A percentile compares a stretch with the other conserved stretches of the same genome.
Evolutionary conservation across 1,140 invertebrate species (phyloP).

Genomic region (Pogonognathellus flavescens): DNA sequence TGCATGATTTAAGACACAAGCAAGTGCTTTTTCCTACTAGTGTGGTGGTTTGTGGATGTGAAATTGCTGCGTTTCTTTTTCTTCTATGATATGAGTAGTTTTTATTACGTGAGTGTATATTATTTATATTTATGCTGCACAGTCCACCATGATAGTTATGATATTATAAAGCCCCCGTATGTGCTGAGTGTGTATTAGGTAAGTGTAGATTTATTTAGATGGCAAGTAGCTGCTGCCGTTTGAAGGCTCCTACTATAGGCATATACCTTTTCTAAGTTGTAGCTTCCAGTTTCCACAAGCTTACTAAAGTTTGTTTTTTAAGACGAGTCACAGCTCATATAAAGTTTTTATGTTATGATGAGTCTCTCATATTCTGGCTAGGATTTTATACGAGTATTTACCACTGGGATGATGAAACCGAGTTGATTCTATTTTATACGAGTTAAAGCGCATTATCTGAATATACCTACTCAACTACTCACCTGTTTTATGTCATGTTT

Average conservation of each 20-base stretch:
- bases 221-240: slow-evolving; percentile 1
- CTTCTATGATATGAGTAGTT: slow-evolving; percentile 16
- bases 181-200: not conserved
- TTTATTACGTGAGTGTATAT: slow-evolving; percentile 29
- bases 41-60: not conserved
- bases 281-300: too few relatives aligned
- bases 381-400: too few relatives aligned
- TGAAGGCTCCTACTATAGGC: not conserved
- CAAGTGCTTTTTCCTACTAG: slow-evolving; percentile 27
- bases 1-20: slow-evolving; percentile 25
- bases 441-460: not conserved
- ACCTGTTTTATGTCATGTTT: slow-evolving; percentile 44
- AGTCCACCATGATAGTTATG: not conserved
- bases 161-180: not conserved
- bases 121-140: slow-evolving; percentile 21
- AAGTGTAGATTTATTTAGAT: slow-evolving; percentile 30
- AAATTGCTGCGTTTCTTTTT: slow-evolving; percentile 20
- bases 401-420: too few relatives aligned
- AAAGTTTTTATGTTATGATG: slow-evolving; percentile 16
- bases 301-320: not conserved
- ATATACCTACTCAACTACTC: slow-evolving; percentile 8
- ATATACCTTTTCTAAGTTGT: too few relatives aligned
- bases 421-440: too few relatives aligned
- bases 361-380: too few relatives aligned
- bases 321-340: not conserved